These are phyloP conservation scores for Xenopus laevis DNA, from an alignment of 2,113 vertebrate species.

Conservation along the genomic window DNA sequence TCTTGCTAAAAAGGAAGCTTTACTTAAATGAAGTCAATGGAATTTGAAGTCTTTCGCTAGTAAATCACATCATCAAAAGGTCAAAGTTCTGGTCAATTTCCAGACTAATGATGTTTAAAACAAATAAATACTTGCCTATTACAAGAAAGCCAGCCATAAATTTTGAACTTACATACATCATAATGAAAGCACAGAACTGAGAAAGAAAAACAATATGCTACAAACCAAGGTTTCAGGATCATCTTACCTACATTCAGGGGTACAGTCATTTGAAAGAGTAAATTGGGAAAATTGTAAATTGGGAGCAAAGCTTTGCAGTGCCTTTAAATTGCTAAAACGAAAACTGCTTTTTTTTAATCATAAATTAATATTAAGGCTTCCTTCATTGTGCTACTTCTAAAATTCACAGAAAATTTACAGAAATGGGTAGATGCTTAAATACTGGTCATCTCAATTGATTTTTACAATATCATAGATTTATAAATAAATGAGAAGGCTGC, in stretches of 20 bases:
- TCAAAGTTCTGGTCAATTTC: conserved; percentile 68
- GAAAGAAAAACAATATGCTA: conserved; percentile 17
- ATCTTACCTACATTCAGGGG: not conserved
- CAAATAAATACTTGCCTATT: conserved; percentile 67
- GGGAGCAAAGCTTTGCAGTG: too few species aligned
- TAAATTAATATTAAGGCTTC: too few species aligned
- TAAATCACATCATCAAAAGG: conserved; percentile 70
- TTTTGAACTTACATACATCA: conserved; percentile 51
- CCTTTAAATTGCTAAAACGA: too few species aligned
- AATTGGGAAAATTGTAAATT: not conserved
- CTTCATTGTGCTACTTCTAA: too few species aligned
- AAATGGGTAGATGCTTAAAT: too few species aligned
- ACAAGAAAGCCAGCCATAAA: conserved; percentile 63
- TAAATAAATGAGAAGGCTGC: too few species aligned
- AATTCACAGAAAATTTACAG: too few species aligned
- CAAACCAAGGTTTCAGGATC: conserved; percentile 1
- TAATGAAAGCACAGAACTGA: not conserved
- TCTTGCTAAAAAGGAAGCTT: conserved; percentile 17
- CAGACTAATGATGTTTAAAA: conserved; percentile 68
- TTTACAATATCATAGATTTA: too few species aligned
- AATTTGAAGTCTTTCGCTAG: conserved; percentile 60
- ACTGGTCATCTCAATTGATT: too few species aligned
- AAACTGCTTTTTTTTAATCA: too few species aligned
- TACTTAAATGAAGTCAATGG: conserved; percentile 48
- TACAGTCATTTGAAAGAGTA: not conserved